Evolutionary conservation across 2,113 vertebrate species (phyloP), one percentile per base, ranked within the genome.

Genomic region (Beaufortia kweichowensis): DNA sequence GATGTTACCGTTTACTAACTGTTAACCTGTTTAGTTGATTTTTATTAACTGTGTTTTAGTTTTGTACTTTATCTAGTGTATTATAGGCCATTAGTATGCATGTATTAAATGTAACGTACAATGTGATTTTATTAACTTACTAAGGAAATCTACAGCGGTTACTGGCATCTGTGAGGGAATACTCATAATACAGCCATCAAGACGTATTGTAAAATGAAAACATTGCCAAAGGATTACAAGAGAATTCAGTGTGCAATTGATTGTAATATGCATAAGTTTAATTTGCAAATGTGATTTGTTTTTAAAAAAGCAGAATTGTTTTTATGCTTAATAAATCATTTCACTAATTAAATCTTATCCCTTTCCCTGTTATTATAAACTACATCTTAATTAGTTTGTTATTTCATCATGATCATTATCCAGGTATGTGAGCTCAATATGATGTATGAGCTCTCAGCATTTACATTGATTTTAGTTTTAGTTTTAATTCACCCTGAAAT

Each of bases 1-100:
- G 19, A 48, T 8, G 6, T 55, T 59, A 43, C n/a, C n/a, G 70
- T 26, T 64, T 75, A 78, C 29, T 82, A 78, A 70, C 24, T 33
- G 10, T 4, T 19, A 64, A 81, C 26, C 53, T 41, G 33, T 78
- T 43, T 70, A 70, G 35, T 59, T 75, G 7, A 28, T 48, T 26
- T 26, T 70, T 79, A 41, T 39, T 60, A 43, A 55, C 48, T 63
- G 15, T 41, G 28, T 59, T 48, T 59, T 73, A 46, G 41, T 59
- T 56, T 70, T 35, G 48, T 17, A 50, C 66, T 70, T 41, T 50
- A 35, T 12, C 5, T 64, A n/a, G 59, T 28, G 24, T 48, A 63
- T 21, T 35, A 3, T 31, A n/a, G 28, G 1, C 3, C 3, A 1
- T 48, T 28, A 31, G 7, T 50, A 24, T 59, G 4, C 56, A 59